Percentiles rank a stretch among this genome's conserved stretches.
Conservation (phyloP, 2,797 vertebrate species). For the Tinamus major region DNA sequence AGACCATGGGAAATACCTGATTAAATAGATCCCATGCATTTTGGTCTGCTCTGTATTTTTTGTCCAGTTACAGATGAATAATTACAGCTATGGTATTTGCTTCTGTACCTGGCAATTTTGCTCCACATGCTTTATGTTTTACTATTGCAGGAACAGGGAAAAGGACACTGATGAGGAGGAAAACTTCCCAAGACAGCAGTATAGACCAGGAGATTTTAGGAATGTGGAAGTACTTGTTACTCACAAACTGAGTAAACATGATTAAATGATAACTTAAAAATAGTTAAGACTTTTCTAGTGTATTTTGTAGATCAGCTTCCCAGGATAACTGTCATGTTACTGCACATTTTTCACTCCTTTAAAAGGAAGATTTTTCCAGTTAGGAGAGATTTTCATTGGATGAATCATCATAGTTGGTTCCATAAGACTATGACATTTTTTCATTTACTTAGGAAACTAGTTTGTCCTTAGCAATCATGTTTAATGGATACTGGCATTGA, state of each 20-base stretch:
- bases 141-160: neutral
- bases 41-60: neutral
- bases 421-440: neutral
- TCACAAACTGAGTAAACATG: neutral
- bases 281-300: neutral
- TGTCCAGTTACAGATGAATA: neutral
- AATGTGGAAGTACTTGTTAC: neutral
- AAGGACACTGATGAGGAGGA: neutral
- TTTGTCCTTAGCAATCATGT: constrained; percentile 4
- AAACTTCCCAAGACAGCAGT: neutral
- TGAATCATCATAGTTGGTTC: neutral
- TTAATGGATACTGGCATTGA: constrained; percentile 43
- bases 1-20: neutral
- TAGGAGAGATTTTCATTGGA: neutral
- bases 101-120: neutral
- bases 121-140: neutral
- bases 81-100: neutral
- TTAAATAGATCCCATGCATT: neutral
- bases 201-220: neutral
- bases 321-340: neutral
- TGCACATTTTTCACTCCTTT: neutral
- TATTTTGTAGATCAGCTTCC: neutral
- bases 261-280: neutral
- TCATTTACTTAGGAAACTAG: neutral
- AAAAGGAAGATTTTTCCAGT: neutral